Evolutionary conservation across 2,113 vertebrate genomes (phyloP).

Genomic region (Myotis yumanensis): DNA sequence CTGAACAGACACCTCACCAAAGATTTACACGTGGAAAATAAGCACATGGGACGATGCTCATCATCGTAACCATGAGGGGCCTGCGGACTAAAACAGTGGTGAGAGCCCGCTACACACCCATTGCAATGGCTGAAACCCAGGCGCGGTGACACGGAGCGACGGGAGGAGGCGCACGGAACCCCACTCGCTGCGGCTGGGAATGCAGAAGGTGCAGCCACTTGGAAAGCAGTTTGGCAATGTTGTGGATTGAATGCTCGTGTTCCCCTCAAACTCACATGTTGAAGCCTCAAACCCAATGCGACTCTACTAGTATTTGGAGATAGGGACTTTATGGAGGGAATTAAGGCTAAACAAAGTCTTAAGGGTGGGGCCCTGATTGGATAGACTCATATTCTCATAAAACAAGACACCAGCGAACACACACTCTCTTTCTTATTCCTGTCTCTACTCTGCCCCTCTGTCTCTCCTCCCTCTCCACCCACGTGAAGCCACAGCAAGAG

Average conservation of each 20-base stretch:
- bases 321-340: not conserved
- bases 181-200: not conserved
- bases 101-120: not conserved
- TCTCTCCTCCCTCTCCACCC: not conserved
- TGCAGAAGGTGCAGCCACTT: no score
- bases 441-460: not conserved
- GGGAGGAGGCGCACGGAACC: not conserved
- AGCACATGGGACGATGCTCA: not conserved
- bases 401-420: not conserved
- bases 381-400: not conserved
- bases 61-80: not conserved
- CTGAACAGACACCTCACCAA: not conserved
- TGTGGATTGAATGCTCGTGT: not conserved
- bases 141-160: not conserved
- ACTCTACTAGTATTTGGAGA: not conserved
- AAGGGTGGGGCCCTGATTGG: not conserved
- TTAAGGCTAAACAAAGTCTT: not conserved
- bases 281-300: not conserved
- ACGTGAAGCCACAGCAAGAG: not conserved
- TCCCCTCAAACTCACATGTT: not conserved
- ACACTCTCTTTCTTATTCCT: not conserved
- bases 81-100: not conserved
- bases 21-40: not conserved
- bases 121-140: not conserved
- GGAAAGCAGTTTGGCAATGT: not conserved